Evolutionary conservation across 1,140 invertebrate species (phyloP), one percentile per base, ranked within the genome.

Genomic region (Liolophura sinensis): DNA sequence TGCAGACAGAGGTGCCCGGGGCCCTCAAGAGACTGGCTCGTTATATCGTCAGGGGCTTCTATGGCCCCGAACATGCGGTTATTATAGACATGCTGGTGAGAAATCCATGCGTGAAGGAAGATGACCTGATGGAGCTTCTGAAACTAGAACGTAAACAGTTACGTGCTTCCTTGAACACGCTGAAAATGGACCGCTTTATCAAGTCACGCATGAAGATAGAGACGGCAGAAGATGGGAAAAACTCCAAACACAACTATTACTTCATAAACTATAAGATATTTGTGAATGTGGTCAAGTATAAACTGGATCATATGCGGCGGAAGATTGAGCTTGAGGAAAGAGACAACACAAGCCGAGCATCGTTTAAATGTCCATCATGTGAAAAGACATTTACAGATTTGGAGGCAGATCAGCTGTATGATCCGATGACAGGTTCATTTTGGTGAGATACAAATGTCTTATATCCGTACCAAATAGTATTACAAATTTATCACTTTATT

Each of bases 231-330:
- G 95, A 98, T 87, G 93, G 94, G n/a, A 96, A 96, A 87, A 93
- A 94, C 22, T 95, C 95, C 77, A 93, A 95, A 88, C 94, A 97
- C 12, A 97, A 97, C 82, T 98, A 97, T 85, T 98, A 97, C 84
- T 98, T 96, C 78, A 97, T 98, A 69, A 97, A 97, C 85, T 98
- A 97, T 82, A 96, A 96, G 82, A 89, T 90, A 78, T 97, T 98
- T 86, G 95, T 98, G 4, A 98, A 98, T 87, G 94, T 98, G 27
- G 81, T 87, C 1, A 98, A 97, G 84, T 98, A 98, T 82, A 97
- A 98, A 87, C 85, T 98, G 74, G 95, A 98, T 86, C 88, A 96
- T 74, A 96, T 98, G 92, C 88, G 94, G 56, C 94, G 96, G 78
- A 91, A 94, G 79, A 92, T 98, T 88, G 96, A 98, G 84, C 95